Base-by-base conservation (phyloP, 2,888 invertebrate species). In the Orthosia incerta region DNA sequence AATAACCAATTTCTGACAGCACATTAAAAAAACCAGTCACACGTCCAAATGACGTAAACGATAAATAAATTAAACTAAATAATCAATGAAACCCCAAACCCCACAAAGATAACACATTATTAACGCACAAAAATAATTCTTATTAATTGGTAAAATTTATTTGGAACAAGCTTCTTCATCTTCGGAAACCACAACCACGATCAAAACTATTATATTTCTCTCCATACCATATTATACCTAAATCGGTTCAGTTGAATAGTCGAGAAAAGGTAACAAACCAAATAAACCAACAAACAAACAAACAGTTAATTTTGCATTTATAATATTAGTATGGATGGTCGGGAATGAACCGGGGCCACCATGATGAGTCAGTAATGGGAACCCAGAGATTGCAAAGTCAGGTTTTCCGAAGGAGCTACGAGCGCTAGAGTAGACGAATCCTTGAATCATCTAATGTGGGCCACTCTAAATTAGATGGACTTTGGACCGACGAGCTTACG, bases 31-130 rank as follows among this genome's bases (percentile, higher is more conserved):
- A 66, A 23, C n/a, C 9, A 11, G 31, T 4, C 50, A 59, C 74
- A 16, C n/a, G 13, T 62, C 55, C 15, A 31, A 55, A 50, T 55
- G 20, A 53, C 65, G 45, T 63, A 48, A 18, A 45, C 2, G 1
- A 69, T 59, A 55, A 59, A 69, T 20, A 51, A 51, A 74, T 15
- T 20, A n/a, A 39, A 5, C 20, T n/a, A 50, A 20, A 46, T 63
- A 50, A 65, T 71, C 61, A 50, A 63, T 59, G 57, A 76, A 74
- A 75, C 55, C 20, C 16, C 39, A 74, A 75, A 59, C 16, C 16
- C 51, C 57, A 20, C 56, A 53, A 70, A 53, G 15, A 56, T 61
- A 64, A 71, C 53, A 71, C 66, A 60, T 61, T 26, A 59, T 39
- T 48, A 46, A 56, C 48, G 48, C 61, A 66, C n/a, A 39, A 61